phyloP scores from a whole-genome alignment of 2,113 vertebrate genomes.

The Periophthalmus modestus region DNA sequence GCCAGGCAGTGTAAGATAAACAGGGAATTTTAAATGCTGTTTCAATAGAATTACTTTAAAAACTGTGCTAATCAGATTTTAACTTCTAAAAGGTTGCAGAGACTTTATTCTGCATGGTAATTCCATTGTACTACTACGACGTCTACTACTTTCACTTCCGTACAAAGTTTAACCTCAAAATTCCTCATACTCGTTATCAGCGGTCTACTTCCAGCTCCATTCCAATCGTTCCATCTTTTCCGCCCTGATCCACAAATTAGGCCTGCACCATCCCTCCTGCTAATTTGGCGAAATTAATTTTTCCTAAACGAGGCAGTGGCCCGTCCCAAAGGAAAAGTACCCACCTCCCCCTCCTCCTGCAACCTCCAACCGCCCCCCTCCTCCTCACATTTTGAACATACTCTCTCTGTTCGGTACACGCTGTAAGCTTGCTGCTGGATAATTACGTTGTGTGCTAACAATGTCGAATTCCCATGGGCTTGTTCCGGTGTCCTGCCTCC shows the following conservation, averaged over 20 bases:
- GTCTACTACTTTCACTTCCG: background rate
- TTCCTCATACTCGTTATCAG: background rate
- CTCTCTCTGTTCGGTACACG: constrained; percentile 30
- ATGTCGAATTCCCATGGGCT: constrained; percentile 54
- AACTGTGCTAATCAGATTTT: too few species aligned
- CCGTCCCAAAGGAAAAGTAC: constrained; percentile 56
- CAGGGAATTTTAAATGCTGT: too few species aligned
- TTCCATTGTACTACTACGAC: background rate
- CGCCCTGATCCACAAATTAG: constrained; percentile 49
- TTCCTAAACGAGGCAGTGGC: constrained; percentile 56
- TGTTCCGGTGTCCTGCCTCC: constrained; percentile 35
- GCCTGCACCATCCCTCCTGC: constrained; percentile 38
- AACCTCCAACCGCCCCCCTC: constrained; percentile 46
- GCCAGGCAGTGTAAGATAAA: too few species aligned
- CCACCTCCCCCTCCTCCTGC: constrained; percentile 18
- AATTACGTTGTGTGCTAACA: constrained; percentile 59
- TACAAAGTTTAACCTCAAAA: background rate
- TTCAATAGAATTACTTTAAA: too few species aligned
- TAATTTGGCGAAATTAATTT: constrained; percentile 67
- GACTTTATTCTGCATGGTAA: too few species aligned
- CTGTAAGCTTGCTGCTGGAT: constrained; percentile 57
- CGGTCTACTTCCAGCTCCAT: background rate
- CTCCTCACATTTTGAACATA: constrained; percentile 58
- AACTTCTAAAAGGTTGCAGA: too few species aligned
- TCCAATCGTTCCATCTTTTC: constrained; percentile 25